Evolutionary conservation across 2,797 vertebrate genomes (phyloP).

Genomic region (Phylloscopus collybita): DNA sequence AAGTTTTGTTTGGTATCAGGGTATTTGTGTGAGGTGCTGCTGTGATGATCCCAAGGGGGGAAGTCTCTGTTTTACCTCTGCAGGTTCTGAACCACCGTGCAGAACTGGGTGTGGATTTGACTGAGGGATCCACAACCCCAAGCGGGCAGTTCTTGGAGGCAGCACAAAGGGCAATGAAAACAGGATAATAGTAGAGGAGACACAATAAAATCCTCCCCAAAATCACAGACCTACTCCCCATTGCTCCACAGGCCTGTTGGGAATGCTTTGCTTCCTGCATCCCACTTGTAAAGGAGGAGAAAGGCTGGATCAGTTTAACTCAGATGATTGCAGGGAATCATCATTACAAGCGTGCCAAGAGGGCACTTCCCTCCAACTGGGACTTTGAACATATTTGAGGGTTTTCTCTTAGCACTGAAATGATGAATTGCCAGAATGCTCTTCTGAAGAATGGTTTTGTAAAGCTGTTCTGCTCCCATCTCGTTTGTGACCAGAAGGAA

Average conservation of each 20-base stretch:
- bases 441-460: background rate
- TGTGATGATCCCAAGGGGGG: background rate
- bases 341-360: background rate
- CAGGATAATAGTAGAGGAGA: background rate
- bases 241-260: background rate
- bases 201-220: background rate
- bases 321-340: background rate
- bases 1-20: background rate
- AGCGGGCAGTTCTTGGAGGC: background rate
- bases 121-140: too few species aligned
- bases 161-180: background rate
- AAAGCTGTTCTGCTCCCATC: background rate
- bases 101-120: background rate
- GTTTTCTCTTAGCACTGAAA: background rate
- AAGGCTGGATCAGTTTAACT: background rate
- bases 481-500: background rate
- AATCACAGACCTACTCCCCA: background rate
- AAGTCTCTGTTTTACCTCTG: background rate
- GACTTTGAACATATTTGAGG: background rate
- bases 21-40: background rate
- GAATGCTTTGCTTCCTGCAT: background rate
- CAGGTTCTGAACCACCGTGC: background rate
- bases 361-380: background rate
- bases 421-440: background rate
- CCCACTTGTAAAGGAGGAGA: background rate